Evolutionary conservation across 2,113 vertebrate genomes (phyloP).

Genomic region (Oreotrochilus melanogaster): DNA sequence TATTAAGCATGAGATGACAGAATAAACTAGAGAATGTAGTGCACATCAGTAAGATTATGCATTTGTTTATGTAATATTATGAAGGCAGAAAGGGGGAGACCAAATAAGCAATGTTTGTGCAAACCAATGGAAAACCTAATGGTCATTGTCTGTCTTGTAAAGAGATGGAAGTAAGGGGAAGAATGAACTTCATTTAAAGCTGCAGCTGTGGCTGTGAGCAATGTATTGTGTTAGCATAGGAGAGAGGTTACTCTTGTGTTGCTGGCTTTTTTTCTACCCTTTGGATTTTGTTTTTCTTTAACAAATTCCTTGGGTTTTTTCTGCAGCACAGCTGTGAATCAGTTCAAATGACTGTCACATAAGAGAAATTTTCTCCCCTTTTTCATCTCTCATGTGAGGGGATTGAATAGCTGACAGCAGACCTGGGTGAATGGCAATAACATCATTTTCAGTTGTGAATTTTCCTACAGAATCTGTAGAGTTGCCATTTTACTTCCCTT

Average conservation of each 20-base stretch:
- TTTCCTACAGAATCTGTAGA: background rate
- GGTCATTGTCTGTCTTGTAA: background rate
- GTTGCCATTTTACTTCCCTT: background rate
- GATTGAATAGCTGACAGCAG: background rate
- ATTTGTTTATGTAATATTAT: background rate
- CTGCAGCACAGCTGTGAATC: fast-evolving
- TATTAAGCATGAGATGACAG: background rate
- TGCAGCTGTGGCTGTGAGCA: background rate
- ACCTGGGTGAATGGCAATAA: fast-evolving
- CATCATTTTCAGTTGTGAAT: background rate
- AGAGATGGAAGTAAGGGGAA: background rate
- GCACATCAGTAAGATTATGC: background rate
- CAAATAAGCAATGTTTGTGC: background rate
- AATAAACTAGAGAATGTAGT: background rate
- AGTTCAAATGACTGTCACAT: background rate
- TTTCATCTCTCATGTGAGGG: background rate
- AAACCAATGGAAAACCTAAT: background rate
- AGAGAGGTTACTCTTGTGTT: background rate
- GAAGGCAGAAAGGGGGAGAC: background rate
- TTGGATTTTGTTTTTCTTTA: background rate
- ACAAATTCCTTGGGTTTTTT: background rate
- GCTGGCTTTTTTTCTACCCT: background rate
- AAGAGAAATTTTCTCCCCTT: background rate
- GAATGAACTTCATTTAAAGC: background rate
- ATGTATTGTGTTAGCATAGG: fast-evolving